A percentile compares a stretch with the other conserved stretches of the same genome.
Conservation (phyloP, 2,113 vertebrate genomes). For the Diadophis punctatus region DNA sequence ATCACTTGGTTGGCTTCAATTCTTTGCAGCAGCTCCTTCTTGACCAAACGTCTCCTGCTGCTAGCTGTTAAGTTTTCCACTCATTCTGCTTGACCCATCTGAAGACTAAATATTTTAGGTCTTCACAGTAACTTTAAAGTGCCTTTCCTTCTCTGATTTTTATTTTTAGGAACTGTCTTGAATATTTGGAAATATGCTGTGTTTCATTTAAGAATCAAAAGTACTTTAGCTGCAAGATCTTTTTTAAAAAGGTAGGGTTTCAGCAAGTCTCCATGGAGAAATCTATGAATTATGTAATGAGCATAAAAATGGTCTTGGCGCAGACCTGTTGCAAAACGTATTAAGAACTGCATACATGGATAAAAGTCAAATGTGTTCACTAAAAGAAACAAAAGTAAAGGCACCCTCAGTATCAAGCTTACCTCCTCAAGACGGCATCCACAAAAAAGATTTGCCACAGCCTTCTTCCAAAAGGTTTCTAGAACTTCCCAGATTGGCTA, state of each 20-base stretch:
- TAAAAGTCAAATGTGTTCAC: background rate
- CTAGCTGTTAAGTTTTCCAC: slow-evolving; percentile 6
- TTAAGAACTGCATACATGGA: background rate
- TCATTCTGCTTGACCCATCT: background rate
- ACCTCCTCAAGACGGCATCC: background rate
- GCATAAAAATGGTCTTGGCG: background rate
- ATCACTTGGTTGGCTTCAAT: slow-evolving; percentile 5
- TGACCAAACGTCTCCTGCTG: background rate
- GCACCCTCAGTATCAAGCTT: background rate
- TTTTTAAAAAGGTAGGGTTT: background rate
- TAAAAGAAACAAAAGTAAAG: background rate
- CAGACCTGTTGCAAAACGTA: background rate
- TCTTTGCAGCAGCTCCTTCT: slow-evolving; percentile 15
- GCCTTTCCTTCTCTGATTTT: background rate
- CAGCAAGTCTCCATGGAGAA: background rate
- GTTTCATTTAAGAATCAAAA: background rate
- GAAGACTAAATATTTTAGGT: background rate
- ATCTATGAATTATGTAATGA: background rate
- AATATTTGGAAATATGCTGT: background rate
- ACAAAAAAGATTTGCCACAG: background rate
- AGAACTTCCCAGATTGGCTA: background rate
- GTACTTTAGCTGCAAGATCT: background rate
- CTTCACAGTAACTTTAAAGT: background rate
- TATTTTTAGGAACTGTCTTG: background rate
- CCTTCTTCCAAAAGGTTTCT: background rate